Evolutionary conservation across 2,113 vertebrate species (phyloP).

Genomic region (Apus apus): DNA sequence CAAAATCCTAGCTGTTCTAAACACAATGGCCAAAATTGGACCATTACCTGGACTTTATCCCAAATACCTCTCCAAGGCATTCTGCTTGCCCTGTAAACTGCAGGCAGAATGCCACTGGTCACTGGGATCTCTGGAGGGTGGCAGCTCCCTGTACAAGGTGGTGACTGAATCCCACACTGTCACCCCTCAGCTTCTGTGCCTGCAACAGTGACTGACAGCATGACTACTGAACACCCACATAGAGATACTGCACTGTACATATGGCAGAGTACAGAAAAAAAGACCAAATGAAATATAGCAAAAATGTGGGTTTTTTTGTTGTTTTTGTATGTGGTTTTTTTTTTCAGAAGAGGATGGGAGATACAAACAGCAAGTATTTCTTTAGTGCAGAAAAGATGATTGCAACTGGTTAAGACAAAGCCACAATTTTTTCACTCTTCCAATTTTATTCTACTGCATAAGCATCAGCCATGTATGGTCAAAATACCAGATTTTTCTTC

Average conservation of each 20-base stretch:
- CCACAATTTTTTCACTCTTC: not conserved
- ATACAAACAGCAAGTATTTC: not conserved
- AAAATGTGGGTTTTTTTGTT: not conserved
- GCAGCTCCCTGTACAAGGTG: not conserved
- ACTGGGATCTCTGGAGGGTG: too few species aligned
- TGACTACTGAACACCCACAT: constrained; percentile 30
- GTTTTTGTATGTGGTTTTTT: too few species aligned
- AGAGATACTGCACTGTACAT: not conserved
- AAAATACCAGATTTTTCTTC: constrained; percentile 24
- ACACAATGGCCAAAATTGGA: rapidly evolving
- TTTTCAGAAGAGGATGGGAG: not conserved
- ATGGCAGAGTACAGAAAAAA: constrained; percentile 3
- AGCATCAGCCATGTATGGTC: not conserved
- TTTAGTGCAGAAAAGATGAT: not conserved
- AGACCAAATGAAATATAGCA: not conserved
- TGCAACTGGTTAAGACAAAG: not conserved
- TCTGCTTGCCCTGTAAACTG: rapidly evolving
- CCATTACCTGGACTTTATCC: not conserved
- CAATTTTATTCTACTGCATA: not conserved
- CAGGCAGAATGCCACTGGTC: not conserved
- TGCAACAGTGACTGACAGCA: constrained; percentile 45
- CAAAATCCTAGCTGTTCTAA: not conserved
- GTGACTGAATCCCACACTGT: not conserved
- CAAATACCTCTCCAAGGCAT: rapidly evolving
- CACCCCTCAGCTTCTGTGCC: constrained; percentile 9